Base-by-base conservation (phyloP, 2,797 vertebrate species). In the Arremon aurantiirostris region DNA sequence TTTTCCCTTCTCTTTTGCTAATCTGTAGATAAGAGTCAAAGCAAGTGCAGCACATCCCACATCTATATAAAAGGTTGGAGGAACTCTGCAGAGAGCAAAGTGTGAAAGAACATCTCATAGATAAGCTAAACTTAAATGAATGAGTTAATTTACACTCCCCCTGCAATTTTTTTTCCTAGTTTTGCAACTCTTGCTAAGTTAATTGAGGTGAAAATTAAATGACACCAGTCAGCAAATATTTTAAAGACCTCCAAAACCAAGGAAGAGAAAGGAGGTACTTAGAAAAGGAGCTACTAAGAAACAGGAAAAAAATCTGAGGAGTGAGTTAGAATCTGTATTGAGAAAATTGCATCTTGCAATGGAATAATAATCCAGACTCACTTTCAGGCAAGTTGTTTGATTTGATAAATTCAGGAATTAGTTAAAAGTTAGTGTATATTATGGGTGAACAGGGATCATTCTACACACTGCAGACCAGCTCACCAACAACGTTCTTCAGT, bases 51-150 rank as follows among this genome's bases (percentile, higher is more conserved):
- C 90, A 86, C 92, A 91, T 96, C 93, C 96, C 94, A 95, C 95
- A 89, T 95, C 75, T 86, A 69, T 92, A 93, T 93, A 83, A 92
- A 94, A 94, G 87, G 91, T 78, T 96, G 82, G 77, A 95, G 65
- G 44, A 95, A 84, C 78, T 93, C 89, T 90, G 72, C 82, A 93
- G 93, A 95, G 93, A 94, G 86, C 79, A 64, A 80, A 89, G 86
- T 94, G 76, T 92, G 92, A 92, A 89, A 94, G 86, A 97, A 95
- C 87, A 96, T 96, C 94, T 95, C 26, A 10, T 27, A 95, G 95
- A 96, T 96, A 96, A 97, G 87, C 91, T 88, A 82, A 96, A 91
- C 94, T 96, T 96, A 96, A 97, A 97, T 84, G 92, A 97, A 96
- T 90, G 89, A 95, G 96, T 95, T 95, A 96, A 97, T 96, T 96